phyloP scores from a whole-genome alignment of 2,797 vertebrate genomes.

The Molothrus aeneus region DNA sequence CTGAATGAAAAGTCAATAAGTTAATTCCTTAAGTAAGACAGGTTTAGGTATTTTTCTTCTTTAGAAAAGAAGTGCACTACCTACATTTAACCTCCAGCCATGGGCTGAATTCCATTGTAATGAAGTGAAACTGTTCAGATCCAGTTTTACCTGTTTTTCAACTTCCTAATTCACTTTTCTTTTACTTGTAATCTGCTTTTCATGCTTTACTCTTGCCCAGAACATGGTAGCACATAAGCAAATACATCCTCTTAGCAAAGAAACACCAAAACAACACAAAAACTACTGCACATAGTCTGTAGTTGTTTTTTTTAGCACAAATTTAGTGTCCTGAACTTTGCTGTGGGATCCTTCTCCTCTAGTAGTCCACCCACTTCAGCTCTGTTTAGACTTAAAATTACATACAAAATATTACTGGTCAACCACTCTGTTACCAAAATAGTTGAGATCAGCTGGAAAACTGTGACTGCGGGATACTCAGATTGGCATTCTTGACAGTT shows the following conservation, averaged over 20 bases:
- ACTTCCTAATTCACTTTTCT: slow-evolving; percentile 29
- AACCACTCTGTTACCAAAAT: background rate
- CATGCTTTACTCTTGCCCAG: background rate
- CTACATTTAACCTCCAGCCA: slow-evolving; percentile 24
- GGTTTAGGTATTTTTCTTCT: background rate
- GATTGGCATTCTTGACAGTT: background rate
- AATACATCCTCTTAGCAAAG: background rate
- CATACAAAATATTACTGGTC: background rate
- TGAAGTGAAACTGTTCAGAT: slow-evolving; percentile 51
- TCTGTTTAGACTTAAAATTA: background rate
- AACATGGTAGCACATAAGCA: background rate
- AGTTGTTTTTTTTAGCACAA: background rate
- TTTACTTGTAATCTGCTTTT: background rate
- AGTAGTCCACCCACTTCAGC: background rate
- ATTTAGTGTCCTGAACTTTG: background rate
- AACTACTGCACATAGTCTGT: background rate
- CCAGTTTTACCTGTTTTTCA: slow-evolving; percentile 54
- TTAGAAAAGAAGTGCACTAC: background rate
- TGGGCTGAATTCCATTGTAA: slow-evolving; percentile 56
- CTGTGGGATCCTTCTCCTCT: background rate
- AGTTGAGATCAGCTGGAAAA: background rate
- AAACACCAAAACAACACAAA: background rate
- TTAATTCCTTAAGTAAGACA: slow-evolving; percentile 29
- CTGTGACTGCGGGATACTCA: background rate
- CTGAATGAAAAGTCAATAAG: background rate